phyloP scores from a whole-genome alignment of 2,113 vertebrate genomes.

The Agapornis roseicollis region DNA sequence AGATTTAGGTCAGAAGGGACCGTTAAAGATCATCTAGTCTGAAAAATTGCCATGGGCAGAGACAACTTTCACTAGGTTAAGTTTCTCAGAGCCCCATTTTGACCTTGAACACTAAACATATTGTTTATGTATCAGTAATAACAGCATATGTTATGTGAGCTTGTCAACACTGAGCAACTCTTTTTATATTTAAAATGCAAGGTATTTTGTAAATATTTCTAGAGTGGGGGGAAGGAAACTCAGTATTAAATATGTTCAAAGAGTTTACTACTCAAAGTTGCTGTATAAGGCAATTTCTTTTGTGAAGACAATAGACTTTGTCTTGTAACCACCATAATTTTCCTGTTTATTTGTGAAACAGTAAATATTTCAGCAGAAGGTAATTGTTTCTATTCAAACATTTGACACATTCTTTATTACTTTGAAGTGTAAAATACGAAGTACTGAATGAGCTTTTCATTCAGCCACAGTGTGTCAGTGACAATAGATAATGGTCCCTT shows the following conservation, averaged over 20 bases:
- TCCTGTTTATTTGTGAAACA: constrained; percentile 69
- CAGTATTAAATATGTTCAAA: neutral
- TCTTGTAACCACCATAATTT: constrained; percentile 46
- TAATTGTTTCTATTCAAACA: constrained; percentile 70
- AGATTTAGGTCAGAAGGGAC: neutral
- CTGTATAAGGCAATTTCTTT: neutral
- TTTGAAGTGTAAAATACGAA: neutral
- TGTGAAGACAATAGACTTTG: constrained; percentile 22
- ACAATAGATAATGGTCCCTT: neutral
- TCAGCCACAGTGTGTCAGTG: neutral
- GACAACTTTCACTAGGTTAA: neutral
- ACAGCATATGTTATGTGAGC: neutral
- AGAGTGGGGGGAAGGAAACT: neutral
- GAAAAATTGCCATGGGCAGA: neutral
- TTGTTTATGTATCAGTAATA: neutral
- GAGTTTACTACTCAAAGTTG: neutral
- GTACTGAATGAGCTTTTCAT: constrained; percentile 38
- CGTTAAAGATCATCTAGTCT: neutral
- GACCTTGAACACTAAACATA: neutral
- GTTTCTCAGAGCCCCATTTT: neutral
- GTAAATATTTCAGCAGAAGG: constrained; percentile 67
- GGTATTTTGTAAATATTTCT: neutral
- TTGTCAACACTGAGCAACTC: neutral
- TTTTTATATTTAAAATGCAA: neutral
- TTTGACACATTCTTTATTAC: constrained; percentile 74